These are phyloP conservation scores for Pterobdella sp. DNA, from an alignment of 2,888 invertebrate genomes.

Conservation along the genomic window DNA sequence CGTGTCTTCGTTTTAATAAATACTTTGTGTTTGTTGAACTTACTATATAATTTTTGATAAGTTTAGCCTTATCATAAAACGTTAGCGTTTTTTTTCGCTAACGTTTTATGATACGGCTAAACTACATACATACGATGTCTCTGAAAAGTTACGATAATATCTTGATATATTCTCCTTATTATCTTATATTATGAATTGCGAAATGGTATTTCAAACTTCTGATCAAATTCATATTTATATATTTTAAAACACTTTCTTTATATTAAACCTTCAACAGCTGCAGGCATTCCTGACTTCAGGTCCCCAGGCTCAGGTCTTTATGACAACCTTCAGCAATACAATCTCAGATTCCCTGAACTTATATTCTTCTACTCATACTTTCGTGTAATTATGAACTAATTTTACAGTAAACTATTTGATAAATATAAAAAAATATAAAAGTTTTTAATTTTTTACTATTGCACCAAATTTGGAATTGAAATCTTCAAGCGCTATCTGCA, in stretches of 20 bases:
- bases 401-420: too few species aligned
- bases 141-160: neutral
- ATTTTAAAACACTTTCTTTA: neutral
- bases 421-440: neutral
- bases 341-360: conserved; percentile 79
- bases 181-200: too few species aligned
- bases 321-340: conserved; percentile 79
- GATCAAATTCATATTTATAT: neutral
- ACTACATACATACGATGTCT: too few species aligned
- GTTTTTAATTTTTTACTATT: neutral
- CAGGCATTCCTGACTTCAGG: conserved; percentile 91
- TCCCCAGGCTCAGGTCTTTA: conserved; percentile 86
- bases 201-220: neutral
- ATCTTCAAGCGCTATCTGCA: too few species aligned
- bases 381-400: conserved; percentile 46
- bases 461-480: too few species aligned
- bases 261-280: conserved; percentile 58
- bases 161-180: neutral
- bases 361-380: conserved; percentile 87
- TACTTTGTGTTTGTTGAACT: too few species aligned
- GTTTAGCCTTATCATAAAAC: too few species aligned
- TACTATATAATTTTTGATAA: too few species aligned
- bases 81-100: too few species aligned
- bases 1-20: too few species aligned
- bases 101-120: too few species aligned